A percentile compares a stretch with the other conserved stretches of the same genome.
phyloP scores from a whole-genome alignment of 92 coral and sea anemone genomes.

The Paramuricea clavata region DNA sequence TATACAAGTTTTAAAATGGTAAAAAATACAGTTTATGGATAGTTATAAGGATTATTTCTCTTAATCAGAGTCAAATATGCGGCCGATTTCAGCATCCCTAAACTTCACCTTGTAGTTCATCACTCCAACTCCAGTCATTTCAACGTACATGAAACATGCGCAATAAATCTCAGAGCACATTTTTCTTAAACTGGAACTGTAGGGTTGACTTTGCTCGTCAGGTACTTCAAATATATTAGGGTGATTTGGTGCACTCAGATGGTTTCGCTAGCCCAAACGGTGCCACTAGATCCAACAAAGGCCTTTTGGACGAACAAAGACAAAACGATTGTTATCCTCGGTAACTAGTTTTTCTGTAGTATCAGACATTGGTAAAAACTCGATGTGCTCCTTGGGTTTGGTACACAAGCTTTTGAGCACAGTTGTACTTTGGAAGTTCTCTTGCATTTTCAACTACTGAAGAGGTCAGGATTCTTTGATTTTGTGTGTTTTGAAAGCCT shows the following conservation, averaged over 20 bases:
- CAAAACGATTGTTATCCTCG: slow-evolving; percentile 44
- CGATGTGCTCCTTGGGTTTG: slow-evolving; percentile 48
- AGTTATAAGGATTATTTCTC: no score
- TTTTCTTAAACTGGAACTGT: slow-evolving; percentile 32
- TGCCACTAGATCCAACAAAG: slow-evolving; percentile 24
- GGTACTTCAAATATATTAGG: slow-evolving; percentile 31
- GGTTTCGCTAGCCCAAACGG: slow-evolving; percentile 37
- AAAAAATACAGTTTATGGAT: no score
- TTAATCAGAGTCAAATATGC: no score
- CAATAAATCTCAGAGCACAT: slow-evolving; percentile 13
- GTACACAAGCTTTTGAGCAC: slow-evolving; percentile 9
- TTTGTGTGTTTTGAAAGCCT: slow-evolving; percentile 37
- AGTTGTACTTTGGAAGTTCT: slow-evolving; percentile 28
- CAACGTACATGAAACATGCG: slow-evolving; percentile 38
- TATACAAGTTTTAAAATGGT: no score
- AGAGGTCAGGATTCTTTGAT: slow-evolving; percentile 40
- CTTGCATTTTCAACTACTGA: slow-evolving; percentile 19
- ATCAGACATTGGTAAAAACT: slow-evolving; percentile 51
- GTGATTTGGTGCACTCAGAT: slow-evolving; percentile 25
- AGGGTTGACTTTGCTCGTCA: not conserved
- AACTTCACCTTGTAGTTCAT: no score
- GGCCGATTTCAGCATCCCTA: no score
- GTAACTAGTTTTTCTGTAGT: slow-evolving; percentile 38
- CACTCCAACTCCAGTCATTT: slow-evolving; percentile 53
- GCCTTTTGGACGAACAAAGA: slow-evolving; percentile 54